These are phyloP conservation scores for Tiphia femorata DNA, from an alignment of 2,888 invertebrate species.

Conservation along the genomic window DNA sequence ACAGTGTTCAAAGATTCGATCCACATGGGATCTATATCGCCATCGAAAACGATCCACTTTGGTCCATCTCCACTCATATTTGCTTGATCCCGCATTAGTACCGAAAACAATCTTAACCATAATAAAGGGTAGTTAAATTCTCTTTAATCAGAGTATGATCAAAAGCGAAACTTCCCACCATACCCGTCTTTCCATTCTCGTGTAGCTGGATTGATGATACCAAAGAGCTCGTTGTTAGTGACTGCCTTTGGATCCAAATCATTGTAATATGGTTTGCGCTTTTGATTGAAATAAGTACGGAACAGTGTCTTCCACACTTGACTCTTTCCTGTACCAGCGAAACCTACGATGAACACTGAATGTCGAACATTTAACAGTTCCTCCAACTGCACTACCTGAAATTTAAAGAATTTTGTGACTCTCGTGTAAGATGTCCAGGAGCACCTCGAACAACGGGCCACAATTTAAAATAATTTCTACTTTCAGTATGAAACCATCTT, in stretches of 20 bases:
- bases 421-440: not conserved
- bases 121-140: not conserved
- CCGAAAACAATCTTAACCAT: conserved; percentile 78
- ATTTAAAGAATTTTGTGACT: not conserved
- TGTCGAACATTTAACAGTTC: conserved; percentile 94
- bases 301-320: conserved; percentile 93
- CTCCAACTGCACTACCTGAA: conserved; percentile 88
- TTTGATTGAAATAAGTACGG: conserved; percentile 85
- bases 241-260: conserved; percentile 97
- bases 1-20: conserved; percentile 96
- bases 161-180: conserved; percentile 8
- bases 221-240: conserved; percentile 95
- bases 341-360: conserved; percentile 90
- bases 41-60: conserved; percentile 96
- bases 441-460: not conserved
- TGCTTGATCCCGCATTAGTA: conserved; percentile 93
- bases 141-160: conserved; percentile 5
- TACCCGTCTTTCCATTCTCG: conserved; percentile 90
- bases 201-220: conserved; percentile 92
- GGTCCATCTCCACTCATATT: conserved; percentile 88
- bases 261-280: conserved; percentile 85
- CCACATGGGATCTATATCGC: conserved; percentile 99
- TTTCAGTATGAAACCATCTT: conserved; percentile 89
- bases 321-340: conserved; percentile 92
- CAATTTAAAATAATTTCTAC: conserved; percentile 62